phyloP scores from a whole-genome alignment of 1,140 invertebrate species.

The Lerema accius region DNA sequence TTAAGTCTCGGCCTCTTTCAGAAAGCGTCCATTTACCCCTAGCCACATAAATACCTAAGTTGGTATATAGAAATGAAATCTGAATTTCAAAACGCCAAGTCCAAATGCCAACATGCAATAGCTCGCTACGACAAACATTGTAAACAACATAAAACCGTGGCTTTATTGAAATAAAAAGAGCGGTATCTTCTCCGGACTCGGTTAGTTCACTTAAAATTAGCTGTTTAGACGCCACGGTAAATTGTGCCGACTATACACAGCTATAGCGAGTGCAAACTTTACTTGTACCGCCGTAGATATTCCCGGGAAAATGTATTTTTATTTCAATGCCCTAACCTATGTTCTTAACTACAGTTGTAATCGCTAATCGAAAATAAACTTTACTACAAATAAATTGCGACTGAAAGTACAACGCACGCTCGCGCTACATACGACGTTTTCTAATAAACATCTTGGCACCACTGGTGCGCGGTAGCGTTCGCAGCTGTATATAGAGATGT shows the following conservation, averaged over 20 bases:
- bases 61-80: slow-evolving; percentile 4
- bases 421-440: slow-evolving; percentile 43
- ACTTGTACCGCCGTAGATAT: slow-evolving; percentile 75
- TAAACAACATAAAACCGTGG: slow-evolving; percentile 45
- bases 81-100: neutral
- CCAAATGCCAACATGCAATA: neutral
- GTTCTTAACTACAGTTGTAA: neutral
- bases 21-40: too few species aligned
- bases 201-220: slow-evolving; percentile 77
- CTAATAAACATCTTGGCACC: slow-evolving; percentile 31
- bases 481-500: slow-evolving; percentile 73
- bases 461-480: slow-evolving; percentile 66
- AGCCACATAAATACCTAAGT: neutral
- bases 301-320: slow-evolving; percentile 80
- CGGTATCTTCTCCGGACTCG: slow-evolving; percentile 59
- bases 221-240: slow-evolving; percentile 73
- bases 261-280: slow-evolving; percentile 73
- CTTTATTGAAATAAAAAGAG: slow-evolving; percentile 53
- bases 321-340: slow-evolving; percentile 53
- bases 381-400: slow-evolving; percentile 17
- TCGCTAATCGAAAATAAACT: slow-evolving; percentile 24
- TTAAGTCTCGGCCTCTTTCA: too few species aligned
- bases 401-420: slow-evolving; percentile 11
- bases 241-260: slow-evolving; percentile 61
- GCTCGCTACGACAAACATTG: slow-evolving; percentile 30